Base-by-base conservation (phyloP, 2,888 invertebrate genomes). In the Megamerina dolium region DNA sequence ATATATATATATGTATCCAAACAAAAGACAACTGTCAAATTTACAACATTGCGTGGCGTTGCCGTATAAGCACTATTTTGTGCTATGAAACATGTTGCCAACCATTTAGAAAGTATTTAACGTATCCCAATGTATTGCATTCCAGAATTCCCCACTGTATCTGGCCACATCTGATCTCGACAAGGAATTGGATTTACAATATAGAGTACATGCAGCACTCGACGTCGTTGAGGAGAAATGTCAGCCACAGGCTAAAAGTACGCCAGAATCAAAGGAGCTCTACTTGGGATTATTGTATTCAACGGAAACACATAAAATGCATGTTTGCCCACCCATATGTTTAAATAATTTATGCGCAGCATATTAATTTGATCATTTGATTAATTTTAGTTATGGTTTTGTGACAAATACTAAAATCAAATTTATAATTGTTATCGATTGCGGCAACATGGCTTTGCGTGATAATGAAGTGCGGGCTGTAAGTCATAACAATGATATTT, bases 401-500 rank as follows among this genome's bases (percentile, higher is more conserved):
- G 91, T 94, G 8, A 95, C 95, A n/a, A 96, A 95, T 64, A 95
- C 95, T 0, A 88, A 87, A 74, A 86, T 95, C 8, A 96, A 96
- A 70, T 85, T 96, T 64, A 85, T 96, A 6, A 83, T 96, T 45
- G 87, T 95, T 23, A 85, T 94, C 2, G 93, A 93, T 70, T 88
- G 92, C 0, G 83, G 87, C 16, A 93, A 92, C 62, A 83, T 87
- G 48, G 82, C 86, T 13, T 75, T 94, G 33, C 74, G 95, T 49
- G 95, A 96, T 68, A 94, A 93, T 64, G 95, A 96, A 77, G 92
- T 96, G 10, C 77, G 92, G 73, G 86, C 87, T 59, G 91, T 93
- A 73, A 60, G 62, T 48, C 10, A 23, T 8, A 23, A 8, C 23
- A 23, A n/a, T n/a, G n/a, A n/a, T n/a, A n/a, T 9, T 8, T 8